A percentile compares a stretch with the other conserved stretches of the same genome.
Conservation (phyloP, 1,140 invertebrate species). For the Agraylea sexmaculata region DNA sequence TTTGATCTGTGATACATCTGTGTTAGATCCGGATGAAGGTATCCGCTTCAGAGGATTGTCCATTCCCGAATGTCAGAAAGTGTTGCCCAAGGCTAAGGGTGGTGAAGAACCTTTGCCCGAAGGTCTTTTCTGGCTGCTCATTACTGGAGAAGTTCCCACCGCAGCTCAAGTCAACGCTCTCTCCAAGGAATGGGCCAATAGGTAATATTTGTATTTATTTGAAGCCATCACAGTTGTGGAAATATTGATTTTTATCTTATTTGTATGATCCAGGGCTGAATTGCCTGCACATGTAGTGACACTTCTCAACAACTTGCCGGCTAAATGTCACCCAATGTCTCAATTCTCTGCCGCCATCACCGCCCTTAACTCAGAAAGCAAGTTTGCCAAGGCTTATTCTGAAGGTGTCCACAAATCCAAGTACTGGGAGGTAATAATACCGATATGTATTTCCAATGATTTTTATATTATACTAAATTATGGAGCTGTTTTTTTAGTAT, state of each 20-base stretch:
- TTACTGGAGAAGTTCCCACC: slow-evolving; percentile 85
- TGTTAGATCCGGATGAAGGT: slow-evolving; percentile 89
- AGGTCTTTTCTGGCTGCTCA: slow-evolving; percentile 90
- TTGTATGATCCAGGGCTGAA: slow-evolving; percentile 35
- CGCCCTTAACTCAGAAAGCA: slow-evolving; percentile 85
- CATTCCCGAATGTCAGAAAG: slow-evolving; percentile 89
- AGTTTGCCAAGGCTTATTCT: slow-evolving; percentile 85
- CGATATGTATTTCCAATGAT: background rate
- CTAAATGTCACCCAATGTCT: slow-evolving; percentile 88
- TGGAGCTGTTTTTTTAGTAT: slow-evolving; percentile 51
- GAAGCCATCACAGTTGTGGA: background rate
- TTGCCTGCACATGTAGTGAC: slow-evolving; percentile 88
- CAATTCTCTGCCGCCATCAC: slow-evolving; percentile 90
- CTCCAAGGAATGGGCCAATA: slow-evolving; percentile 83
- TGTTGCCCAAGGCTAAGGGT: slow-evolving; percentile 74
- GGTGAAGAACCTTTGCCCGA: slow-evolving; percentile 87
- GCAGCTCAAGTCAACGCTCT: slow-evolving; percentile 70
- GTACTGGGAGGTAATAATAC: slow-evolving; percentile 61
- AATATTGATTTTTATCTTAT: background rate
- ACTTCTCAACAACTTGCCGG: slow-evolving; percentile 93
- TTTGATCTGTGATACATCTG: slow-evolving; percentile 89
- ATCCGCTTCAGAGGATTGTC: slow-evolving; percentile 92
- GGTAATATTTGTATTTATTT: slow-evolving; percentile 39
- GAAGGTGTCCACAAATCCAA: slow-evolving; percentile 73
- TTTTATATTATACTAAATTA: slow-evolving; percentile 27